Base-by-base conservation (phyloP, 1,140 invertebrate species). In the Olivierus martensii region DNA sequence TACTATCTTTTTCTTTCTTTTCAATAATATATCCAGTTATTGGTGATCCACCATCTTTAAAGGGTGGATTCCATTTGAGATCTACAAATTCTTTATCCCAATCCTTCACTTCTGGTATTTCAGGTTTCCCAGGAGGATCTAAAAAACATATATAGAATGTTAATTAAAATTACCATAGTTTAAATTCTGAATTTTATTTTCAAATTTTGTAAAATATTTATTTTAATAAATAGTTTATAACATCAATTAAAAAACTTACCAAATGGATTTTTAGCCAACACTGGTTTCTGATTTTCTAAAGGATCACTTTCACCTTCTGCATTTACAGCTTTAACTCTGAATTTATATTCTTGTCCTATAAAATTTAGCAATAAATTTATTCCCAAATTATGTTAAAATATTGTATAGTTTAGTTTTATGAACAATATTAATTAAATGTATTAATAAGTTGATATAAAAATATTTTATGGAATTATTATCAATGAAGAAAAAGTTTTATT, bases 241-340 rank as follows among this genome's bases (percentile, higher is more conserved):
- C n/a, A n/a, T 49, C 4, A 49, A 41, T n/a, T 39, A 9, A 2
- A 19, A 42, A 42, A 12, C 66, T 78, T 73, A 70, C 94, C 86
- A 42, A 53, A 99, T 62, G 92, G 92, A 87, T 98, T 95, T 71
- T 97, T 97, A 18, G 94, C 94, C 59, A 95, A 77, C 53, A 95
- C 89, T 15, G 84, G 79, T 57, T 88, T 79, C 43, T 88, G 82
- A 5, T 88, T 87, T 59, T 92, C 88, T 21, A 99, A 72, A n/a
- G 93, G 93, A 65, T 95, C 89, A 17, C 91, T 94, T 71, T 93
- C 88, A 28, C 95, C 95, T 73, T 97, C 89, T 61, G 89, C 88
- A 67, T 99, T 99, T 10, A 96, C 72, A 12, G 95, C 95, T 63
- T 92, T 93, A 2, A 99, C 93, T 51, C 94, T 77, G 81, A 99